phyloP scores from a whole-genome alignment of 1,140 invertebrate species.

The Arctopsyche grandis region DNA sequence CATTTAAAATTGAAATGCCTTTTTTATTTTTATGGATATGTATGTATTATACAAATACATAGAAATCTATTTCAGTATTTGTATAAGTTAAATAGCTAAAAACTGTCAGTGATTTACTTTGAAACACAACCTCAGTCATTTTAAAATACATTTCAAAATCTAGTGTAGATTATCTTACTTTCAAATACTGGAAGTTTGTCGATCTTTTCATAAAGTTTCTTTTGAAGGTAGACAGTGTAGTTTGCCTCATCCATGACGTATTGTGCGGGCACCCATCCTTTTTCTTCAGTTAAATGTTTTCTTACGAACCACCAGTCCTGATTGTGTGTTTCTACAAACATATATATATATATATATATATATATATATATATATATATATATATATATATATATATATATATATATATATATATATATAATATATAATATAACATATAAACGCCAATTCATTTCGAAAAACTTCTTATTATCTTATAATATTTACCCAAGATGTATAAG shows the following conservation, averaged over 20 bases:
- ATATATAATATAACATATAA: background rate
- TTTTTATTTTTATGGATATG: no score
- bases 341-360: no score
- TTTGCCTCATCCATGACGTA: constrained; percentile 84
- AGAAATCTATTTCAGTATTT: no score
- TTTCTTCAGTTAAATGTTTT: constrained; percentile 89
- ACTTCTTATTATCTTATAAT: background rate
- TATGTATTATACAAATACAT: no score
- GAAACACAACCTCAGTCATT: no score
- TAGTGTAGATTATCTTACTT: constrained; percentile 71
- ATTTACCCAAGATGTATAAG: constrained; percentile 82
- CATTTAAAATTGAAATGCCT: no score
- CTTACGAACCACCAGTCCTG: constrained; percentile 92
- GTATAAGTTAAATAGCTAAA: no score
- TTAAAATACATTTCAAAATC: background rate
- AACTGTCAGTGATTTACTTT: no score
- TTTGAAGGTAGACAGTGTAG: constrained; percentile 85
- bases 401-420: background rate
- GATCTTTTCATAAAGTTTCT: constrained; percentile 90
- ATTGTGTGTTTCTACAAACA: constrained; percentile 74
- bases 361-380: no score
- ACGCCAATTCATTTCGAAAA: background rate
- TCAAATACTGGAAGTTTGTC: constrained; percentile 91
- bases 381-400: no score
- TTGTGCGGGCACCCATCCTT: constrained; percentile 91